Evolutionary conservation across 2,888 invertebrate genomes (phyloP), one percentile per base, ranked within the genome.

Genomic region (Eremobia ochroleuca): DNA sequence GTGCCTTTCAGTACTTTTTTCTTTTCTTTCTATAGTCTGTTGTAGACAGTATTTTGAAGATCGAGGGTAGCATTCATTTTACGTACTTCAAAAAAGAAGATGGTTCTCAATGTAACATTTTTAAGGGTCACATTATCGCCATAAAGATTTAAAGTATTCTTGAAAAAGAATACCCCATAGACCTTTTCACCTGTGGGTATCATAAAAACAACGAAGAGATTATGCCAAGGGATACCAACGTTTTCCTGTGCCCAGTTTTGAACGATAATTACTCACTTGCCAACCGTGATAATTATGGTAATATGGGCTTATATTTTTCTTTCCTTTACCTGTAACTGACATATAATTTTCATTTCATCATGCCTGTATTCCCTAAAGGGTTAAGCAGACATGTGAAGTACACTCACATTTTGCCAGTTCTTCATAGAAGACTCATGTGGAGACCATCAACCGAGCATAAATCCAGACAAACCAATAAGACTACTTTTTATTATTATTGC

Each of bases 121-220:
- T 65, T 31, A 66, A 31, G 28, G 25, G 28, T 15, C 28, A 21
- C 43, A 59, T 37, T n/a, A 6, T 11, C 13, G 13, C 59, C 34
- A 18, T 71, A 3, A 25, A 73, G 11, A 72, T 72, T 46, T 31
- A 6, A 21, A 43, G 18, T n/a, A 75, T 59, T 25, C 46, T 49
- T 40, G 0, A 4, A 40, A 73, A 49, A 61, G 31, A 75, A 40
- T 52, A 6, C 5, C 1, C 37, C 49, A 31, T 37, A 40, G 18
- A 73, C 37, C 18, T 75, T 34, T 31, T 55, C 31, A 58, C 21
- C 43, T 25, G 49, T 65, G 28, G 34, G 8, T 13, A 9, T 55
- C 58, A 70, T 79, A 46, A 76, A 79, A 79, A 79, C 46, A 40
- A 77, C 31, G 37, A 79, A 79, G 4, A 79, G 79, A 76, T 69